Evolutionary conservation across 2,797 vertebrate species (phyloP), one percentile per base, ranked within the genome.

Genomic region (Premnoplex brunnescens): DNA sequence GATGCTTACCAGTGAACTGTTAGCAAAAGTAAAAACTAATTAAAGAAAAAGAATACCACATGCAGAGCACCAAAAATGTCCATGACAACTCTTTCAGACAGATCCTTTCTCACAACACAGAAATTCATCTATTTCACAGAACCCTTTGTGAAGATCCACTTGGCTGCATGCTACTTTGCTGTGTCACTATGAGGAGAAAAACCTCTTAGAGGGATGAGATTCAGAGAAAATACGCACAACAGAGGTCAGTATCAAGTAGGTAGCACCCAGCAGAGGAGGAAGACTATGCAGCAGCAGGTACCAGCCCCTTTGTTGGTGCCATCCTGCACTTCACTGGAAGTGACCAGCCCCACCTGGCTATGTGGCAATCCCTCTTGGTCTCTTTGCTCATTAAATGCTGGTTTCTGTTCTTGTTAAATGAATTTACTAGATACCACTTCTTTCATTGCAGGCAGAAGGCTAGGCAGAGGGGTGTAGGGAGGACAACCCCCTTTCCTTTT

Each of bases 391-490:
- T 52, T 77, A 80, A 77, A 71, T 1, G 4, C 19, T 56, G 9
- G 5, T 54, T 87, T 58, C 32, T 15, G 2, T 12, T 81, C 67
- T 73, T 36, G 4, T 54, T 62, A 69, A 88, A 68, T 36, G 62
- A 82, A 46, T 12, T 46, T 32, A 21, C 6, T 28, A 34, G 14
- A 14, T 26, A 39, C 8, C 67, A 49, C 22, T 14, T 66, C n/a
- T 23, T 14, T 58, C 2, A 0, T 34, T 2, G 2, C 2, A 5
- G 27, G 16, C 4, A 0, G 7, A 52, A 80, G 46, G 32, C n/a
- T 36, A 59, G 49, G 24, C 59, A 88, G 49, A 72, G 51, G 23
- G 1, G 0, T 9, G 6, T 4, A 4, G 39, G 60, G 22, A 58
- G n/a, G n/a, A 56, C 17, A 82, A 6, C 1, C 0, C 12, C 14